Percentiles rank a stretch among this genome's conserved stretches.
Conservation (phyloP, 92 coral and sea anemone genomes). For the Porites divaricata region DNA sequence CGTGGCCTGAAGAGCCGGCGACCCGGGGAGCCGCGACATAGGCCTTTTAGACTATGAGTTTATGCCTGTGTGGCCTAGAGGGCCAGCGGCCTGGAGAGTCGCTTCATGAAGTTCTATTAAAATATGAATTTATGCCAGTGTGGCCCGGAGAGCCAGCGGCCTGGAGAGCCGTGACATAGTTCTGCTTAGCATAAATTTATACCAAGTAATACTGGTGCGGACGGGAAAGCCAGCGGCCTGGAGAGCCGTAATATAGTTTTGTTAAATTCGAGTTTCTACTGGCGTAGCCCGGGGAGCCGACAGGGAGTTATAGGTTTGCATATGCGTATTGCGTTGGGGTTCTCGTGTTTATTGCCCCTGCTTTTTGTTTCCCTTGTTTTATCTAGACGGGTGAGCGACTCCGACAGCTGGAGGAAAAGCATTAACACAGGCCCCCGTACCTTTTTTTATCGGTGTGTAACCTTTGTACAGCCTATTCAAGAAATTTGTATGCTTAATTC, state of each 20-base stretch:
- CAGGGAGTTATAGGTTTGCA: conserved; percentile 6
- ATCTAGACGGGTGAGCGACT: neutral
- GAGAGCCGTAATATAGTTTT: conserved; percentile 4
- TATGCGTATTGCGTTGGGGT: conserved; percentile 4
- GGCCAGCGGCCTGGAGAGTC: conserved; percentile 4
- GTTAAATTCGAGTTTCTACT: neutral
- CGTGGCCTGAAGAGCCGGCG: no score
- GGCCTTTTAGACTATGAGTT: neutral
- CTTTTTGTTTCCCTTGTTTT: conserved; percentile 5
- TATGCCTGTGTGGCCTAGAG: conserved; percentile 6
- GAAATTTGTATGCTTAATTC: conserved; percentile 6
- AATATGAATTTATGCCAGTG: conserved; percentile 1
- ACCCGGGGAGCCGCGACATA: neutral
- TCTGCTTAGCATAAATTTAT: neutral
- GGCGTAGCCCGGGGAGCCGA: conserved; percentile 13
- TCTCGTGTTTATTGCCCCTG: neutral
- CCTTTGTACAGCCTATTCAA: conserved; percentile 13
- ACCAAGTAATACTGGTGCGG: conserved; percentile 3
- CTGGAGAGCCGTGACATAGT: conserved; percentile 3
- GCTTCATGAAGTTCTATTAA: conserved; percentile 1
- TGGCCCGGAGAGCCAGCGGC: conserved; percentile 9
- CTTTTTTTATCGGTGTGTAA: neutral
- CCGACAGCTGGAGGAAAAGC: neutral
- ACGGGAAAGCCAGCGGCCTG: conserved; percentile 14
- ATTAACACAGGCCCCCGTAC: conserved; percentile 9